Evolutionary conservation across 1,140 invertebrate genomes (phyloP).

Genomic region (Heterodera schachtii): DNA sequence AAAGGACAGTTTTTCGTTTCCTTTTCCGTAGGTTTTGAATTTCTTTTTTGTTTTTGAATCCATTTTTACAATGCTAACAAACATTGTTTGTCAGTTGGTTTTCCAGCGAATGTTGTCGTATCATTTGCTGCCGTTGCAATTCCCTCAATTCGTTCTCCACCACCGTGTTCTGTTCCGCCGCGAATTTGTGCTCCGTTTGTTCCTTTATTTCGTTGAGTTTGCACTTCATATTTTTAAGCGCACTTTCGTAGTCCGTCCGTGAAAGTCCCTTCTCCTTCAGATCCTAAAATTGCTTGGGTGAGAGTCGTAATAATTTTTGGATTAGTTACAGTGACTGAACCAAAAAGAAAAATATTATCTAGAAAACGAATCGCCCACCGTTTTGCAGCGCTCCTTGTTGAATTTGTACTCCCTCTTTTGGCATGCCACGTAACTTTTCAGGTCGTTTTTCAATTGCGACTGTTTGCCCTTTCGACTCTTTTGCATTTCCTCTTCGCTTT

Average conservation of each 20-base stretch:
- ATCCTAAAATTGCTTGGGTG: constrained; percentile 39
- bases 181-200: constrained; percentile 82
- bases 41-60: not conserved
- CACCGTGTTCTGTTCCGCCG: constrained; percentile 76
- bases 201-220: constrained; percentile 86
- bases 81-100: constrained; percentile 39
- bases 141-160: constrained; percentile 26
- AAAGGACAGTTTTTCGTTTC: too few species aligned
- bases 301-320: too few species aligned
- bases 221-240: constrained; percentile 74
- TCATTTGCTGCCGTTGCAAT: constrained; percentile 27
- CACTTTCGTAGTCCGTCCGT: constrained; percentile 39
- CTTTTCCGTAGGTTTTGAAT: too few species aligned
- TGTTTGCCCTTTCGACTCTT: constrained; percentile 90
- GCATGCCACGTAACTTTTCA: constrained; percentile 83
- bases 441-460: constrained; percentile 83
- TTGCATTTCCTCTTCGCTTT: constrained; percentile 85
- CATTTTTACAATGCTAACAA: not conserved
- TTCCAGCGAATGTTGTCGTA: constrained; percentile 26
- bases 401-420: constrained; percentile 97
- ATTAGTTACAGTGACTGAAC: too few species aligned
- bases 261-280: constrained; percentile 50
- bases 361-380: constrained; percentile 54
- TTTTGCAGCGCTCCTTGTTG: constrained; percentile 90
- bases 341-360: too few species aligned